Evolutionary conservation across 2,888 invertebrate genomes (phyloP), one percentile per base, ranked within the genome.

Genomic region (Poecilobothrus nobilitatus): DNA sequence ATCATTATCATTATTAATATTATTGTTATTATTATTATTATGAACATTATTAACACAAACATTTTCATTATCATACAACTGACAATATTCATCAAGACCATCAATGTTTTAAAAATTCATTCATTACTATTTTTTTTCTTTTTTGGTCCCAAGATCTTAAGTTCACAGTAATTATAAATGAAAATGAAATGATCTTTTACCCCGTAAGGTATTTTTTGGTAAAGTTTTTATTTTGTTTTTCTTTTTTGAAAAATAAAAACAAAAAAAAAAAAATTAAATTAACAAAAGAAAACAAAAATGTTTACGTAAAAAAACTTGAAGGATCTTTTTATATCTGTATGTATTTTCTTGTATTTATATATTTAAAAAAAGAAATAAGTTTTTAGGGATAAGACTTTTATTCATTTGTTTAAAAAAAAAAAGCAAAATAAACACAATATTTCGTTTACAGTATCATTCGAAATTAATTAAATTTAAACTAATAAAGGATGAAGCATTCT

Each of bases 111-210:
- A 53, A 37, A 37, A 53, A 53, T 18, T 18, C 53, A 53, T 53
- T 53, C 53, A 53, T 53, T 53, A 15, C 3, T 27, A 27, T 27
- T 27, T 27, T 27, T 27, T 27, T 27, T 27, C 3, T 27, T 27
- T 27, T 27, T 27, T 18, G n/a, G 53, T 53, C 53, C 53, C 53
- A 53, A 1, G 53, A 53, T 53, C 53, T 53, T 53, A 53, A 53
- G 53, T 53, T 53, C n/a, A 53, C 53, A 53, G 18, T 53, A 53
- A 53, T 53, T 53, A 53, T 53, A 53, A 18, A 53, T 53, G 53
- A 53, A 53, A 53, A 53, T 53, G 15, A 53, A n/a, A 53, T 53
- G 53, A 53, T 53, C 53, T 53, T 18, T 18, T 53, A 53, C 53
- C 41, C 41, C 41, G 2, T 41, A 15, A 41, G 41, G 41, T 41